Percentiles rank a stretch among this genome's conserved stretches.
phyloP scores from a whole-genome alignment of 2,113 vertebrate species.

The Aphyosemion australe region DNA sequence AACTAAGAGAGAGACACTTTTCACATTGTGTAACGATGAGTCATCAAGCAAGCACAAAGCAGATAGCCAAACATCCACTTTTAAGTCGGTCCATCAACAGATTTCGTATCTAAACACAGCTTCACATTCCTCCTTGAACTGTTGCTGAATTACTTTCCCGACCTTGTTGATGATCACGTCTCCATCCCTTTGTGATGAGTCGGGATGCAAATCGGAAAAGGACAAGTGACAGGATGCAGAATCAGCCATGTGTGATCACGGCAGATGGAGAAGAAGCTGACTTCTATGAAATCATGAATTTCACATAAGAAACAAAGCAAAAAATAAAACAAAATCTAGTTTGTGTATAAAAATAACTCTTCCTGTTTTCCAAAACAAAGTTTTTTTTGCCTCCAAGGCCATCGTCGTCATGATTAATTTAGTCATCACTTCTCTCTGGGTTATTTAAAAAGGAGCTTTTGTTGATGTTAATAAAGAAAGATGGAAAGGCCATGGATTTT shows the following conservation, averaged over 20 bases:
- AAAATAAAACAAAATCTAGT: too few species aligned
- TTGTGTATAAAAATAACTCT: too few species aligned
- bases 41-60: conserved; percentile 44
- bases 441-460: too few species aligned
- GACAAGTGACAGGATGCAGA: conserved; percentile 10
- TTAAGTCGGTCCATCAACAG: conserved; percentile 16
- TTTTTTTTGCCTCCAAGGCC: too few species aligned
- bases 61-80: conserved; percentile 14
- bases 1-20: conserved; percentile 11
- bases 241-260: conserved; percentile 13
- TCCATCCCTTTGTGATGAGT: conserved; percentile 17
- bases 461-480: too few species aligned
- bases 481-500: too few species aligned
- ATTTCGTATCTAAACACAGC: conserved; percentile 21
- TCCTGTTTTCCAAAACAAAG: too few species aligned
- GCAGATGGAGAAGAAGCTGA: neutral
- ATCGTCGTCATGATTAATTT: too few species aligned
- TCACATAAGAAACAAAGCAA: neutral
- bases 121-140: conserved; percentile 27
- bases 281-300: conserved; percentile 13
- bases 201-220: conserved; percentile 21
- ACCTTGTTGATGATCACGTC: conserved; percentile 13
- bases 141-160: conserved; percentile 35
- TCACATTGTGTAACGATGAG: conserved; percentile 28
- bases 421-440: too few species aligned